Evolutionary conservation across 2,113 vertebrate species (phyloP).

Genomic region (Corvus hawaiiensis): DNA sequence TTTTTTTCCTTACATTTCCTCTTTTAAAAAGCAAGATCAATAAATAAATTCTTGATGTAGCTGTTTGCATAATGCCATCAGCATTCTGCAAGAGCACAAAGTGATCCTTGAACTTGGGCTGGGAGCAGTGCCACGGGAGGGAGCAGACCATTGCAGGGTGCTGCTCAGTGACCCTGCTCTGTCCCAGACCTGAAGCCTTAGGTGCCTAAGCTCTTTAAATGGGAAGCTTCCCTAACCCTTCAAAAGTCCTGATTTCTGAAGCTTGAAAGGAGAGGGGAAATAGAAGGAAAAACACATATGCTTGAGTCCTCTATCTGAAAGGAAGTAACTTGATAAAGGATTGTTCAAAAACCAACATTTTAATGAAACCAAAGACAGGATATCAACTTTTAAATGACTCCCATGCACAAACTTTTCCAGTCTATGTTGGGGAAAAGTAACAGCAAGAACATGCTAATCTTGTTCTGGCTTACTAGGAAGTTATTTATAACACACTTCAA

Average conservation of each 20-base stretch:
- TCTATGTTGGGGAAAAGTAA: background rate
- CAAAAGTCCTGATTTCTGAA: background rate
- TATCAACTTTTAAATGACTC: background rate
- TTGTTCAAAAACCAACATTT: background rate
- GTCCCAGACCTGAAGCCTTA: background rate
- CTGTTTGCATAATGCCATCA: background rate
- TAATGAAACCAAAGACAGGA: background rate
- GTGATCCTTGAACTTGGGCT: background rate
- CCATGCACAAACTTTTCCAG: background rate
- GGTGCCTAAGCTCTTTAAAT: background rate
- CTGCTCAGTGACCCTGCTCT: background rate
- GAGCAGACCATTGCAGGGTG: background rate
- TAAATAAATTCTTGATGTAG: slow-evolving; percentile 4
- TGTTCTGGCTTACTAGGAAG: slow-evolving; percentile 12
- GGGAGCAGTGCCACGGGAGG: background rate
- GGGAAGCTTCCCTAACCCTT: background rate
- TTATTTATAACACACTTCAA: slow-evolving; percentile 56
- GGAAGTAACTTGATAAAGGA: background rate
- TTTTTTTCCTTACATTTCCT: background rate
- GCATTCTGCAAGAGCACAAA: background rate
- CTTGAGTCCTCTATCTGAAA: background rate
- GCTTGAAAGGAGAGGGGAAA: background rate
- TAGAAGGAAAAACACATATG: background rate
- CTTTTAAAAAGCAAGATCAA: slow-evolving; percentile 8
- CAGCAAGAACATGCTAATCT: slow-evolving; percentile 18